Evolutionary conservation across 2,888 invertebrate species (phyloP).

Genomic region (Phoenoteleia sp.): DNA sequence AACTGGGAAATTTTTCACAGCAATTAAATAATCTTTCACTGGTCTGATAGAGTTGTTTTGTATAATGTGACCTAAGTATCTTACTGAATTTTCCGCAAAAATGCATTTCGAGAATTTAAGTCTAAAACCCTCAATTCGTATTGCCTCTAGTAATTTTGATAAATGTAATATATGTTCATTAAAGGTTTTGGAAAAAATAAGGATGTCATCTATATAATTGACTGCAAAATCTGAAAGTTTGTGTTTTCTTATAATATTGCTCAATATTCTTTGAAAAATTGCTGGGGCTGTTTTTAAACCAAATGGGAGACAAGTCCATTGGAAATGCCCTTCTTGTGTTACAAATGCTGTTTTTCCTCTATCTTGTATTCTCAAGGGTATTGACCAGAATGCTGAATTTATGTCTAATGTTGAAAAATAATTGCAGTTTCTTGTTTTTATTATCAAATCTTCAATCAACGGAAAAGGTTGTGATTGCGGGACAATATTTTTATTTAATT

Average conservation of each 20-base stretch:
- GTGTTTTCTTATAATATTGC: constrained; percentile 60
- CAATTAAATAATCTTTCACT: constrained; percentile 70
- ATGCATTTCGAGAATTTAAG: constrained; percentile 51
- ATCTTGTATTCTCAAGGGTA: constrained; percentile 57
- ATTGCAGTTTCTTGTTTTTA: constrained; percentile 19
- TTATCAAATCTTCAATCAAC: constrained; percentile 50
- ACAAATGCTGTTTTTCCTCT: constrained; percentile 71
- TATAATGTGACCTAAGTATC: constrained; percentile 24
- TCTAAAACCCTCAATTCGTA: constrained; percentile 69
- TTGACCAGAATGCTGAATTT: constrained; percentile 66
- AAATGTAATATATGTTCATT: constrained; percentile 51
- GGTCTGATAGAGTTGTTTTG: constrained; percentile 32
- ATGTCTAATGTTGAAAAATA: constrained; percentile 59
- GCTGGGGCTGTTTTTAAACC: constrained; percentile 62
- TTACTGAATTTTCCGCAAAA: constrained; percentile 18
- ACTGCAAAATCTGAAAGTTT: constrained; percentile 13
- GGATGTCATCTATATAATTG: constrained; percentile 62
- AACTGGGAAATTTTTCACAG: constrained; percentile 45
- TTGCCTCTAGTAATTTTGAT: constrained; percentile 38
- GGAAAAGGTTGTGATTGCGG: constrained; percentile 64
- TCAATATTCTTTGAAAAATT: constrained; percentile 66
- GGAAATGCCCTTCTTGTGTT: constrained; percentile 64
- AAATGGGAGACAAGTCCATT: constrained; percentile 64
- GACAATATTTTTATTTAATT: constrained; percentile 72
- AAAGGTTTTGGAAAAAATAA: constrained; percentile 60